Evolutionary conservation across 92 coral and sea anemone species (phyloP), one percentile per base, ranked within the genome.

Genomic region (Ricordea florida): DNA sequence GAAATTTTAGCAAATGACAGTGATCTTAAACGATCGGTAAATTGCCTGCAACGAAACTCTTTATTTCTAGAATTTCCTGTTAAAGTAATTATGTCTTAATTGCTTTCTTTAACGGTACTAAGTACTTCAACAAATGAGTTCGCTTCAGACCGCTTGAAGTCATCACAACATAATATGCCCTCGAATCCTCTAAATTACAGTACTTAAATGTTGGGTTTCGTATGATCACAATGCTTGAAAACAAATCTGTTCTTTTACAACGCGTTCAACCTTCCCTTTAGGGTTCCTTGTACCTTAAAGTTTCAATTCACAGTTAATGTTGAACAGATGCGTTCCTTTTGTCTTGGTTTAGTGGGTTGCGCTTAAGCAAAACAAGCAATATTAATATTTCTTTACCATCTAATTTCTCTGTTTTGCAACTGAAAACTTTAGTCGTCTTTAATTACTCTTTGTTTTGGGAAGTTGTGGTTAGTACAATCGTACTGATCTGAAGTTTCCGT

Each of bases 21-120:
- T 17, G 38, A 52, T 22, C 37, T 52, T 27, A 41, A 37, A 63
- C 53, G 27, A 28, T n/a, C n/a, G n/a, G n/a, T n/a, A n/a, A n/a
- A n/a, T n/a, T n/a, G n/a, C n/a, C 65, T 28, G 28, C 53, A 70
- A 68, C 36, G 27, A 53, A 68, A 35, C 10, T 66, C 38, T 68
- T 62, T 47, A 50, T 52, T 70, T n/a, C n/a, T n/a, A 63, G 76
- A 52, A 51, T 25, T 52, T 69, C 76, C 76, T 69, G 77, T 65
- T 70, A 38, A 53, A 41, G 55, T 58, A 51, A 70, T 70, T 57
- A 26, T 40, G 27, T 27, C 65, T 37, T 40, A 70, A 70, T 70
- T 66, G 23, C 58, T 66, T 66, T 66, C 42, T 45, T 70, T 38
- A 55, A 46, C 77, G 20, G 16, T 14, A 28, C 51, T 70, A 70